These are phyloP conservation scores for Cryptoprocta ferox DNA, from an alignment of 2,797 vertebrate genomes.

Conservation along the genomic window DNA sequence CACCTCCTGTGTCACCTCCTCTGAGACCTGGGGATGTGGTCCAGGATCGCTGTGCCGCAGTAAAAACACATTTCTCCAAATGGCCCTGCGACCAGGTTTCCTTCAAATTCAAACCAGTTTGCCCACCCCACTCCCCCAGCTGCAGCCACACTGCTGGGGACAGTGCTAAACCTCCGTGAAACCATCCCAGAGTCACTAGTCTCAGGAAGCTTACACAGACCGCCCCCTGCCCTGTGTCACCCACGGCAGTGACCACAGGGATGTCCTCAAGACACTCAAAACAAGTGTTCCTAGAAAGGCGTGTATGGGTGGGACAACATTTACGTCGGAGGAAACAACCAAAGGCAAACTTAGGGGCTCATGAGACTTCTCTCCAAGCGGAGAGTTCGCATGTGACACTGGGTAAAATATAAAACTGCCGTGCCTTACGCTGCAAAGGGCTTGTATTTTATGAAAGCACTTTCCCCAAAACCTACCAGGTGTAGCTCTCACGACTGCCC, in stretches of 20 bases:
- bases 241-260: background rate
- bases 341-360: background rate
- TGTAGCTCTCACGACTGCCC: background rate
- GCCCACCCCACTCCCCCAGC: rapidly evolving
- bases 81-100: too few species aligned
- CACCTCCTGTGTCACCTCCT: background rate
- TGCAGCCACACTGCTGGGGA: background rate
- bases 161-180: background rate
- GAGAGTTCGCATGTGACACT: rapidly evolving
- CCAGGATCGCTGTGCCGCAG: background rate
- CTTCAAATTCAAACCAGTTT: background rate
- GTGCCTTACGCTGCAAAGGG: rapidly evolving
- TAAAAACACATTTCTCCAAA: background rate
- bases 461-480: background rate
- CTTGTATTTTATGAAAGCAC: rapidly evolving
- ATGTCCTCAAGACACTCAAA: background rate
- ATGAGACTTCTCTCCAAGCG: rapidly evolving
- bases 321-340: background rate
- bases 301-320: background rate
- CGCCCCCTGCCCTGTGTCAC: too few species aligned
- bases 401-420: background rate
- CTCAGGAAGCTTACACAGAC: background rate
- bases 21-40: too few species aligned
- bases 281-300: background rate
- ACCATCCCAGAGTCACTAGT: background rate